These are phyloP conservation scores for Eubasilissa splendida DNA, from an alignment of 2,888 invertebrate species.

Conservation along the genomic window DNA sequence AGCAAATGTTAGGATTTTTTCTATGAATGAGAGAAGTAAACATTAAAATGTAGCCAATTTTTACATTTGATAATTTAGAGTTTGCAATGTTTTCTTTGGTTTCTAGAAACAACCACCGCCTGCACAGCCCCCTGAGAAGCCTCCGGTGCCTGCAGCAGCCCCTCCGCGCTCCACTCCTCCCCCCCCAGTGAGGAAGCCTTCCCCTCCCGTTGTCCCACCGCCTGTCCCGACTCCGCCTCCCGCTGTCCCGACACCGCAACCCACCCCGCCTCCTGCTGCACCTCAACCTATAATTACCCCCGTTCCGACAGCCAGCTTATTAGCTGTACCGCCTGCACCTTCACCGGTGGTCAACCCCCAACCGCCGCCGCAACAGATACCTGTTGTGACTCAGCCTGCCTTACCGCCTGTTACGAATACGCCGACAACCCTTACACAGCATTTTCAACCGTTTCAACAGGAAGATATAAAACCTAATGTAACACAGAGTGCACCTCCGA, in stretches of 20 bases:
- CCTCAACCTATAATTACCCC: slow-evolving; percentile 54
- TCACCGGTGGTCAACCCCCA: slow-evolving; percentile 21
- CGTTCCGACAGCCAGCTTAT: slow-evolving; percentile 53
- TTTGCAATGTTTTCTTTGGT: background rate
- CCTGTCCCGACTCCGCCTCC: slow-evolving; percentile 64
- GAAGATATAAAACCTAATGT: slow-evolving; percentile 43
- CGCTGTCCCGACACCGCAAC: slow-evolving; percentile 65
- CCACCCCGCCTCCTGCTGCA: slow-evolving; percentile 60
- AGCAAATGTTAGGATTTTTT: too few relatives aligned
- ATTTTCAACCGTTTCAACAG: background rate
- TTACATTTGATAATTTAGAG: too few relatives aligned
- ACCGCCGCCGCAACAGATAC: slow-evolving; percentile 1
- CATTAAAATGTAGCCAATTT: too few relatives aligned
- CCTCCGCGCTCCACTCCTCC: slow-evolving; percentile 54
- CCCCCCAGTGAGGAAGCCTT: slow-evolving; percentile 56
- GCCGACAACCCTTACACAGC: background rate
- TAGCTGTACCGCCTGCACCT: slow-evolving; percentile 50
- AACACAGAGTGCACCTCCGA: slow-evolving; percentile 1
- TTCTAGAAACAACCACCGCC: slow-evolving; percentile 52
- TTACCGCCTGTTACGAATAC: background rate
- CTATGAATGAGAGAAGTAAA: too few relatives aligned
- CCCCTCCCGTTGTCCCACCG: slow-evolving; percentile 61
- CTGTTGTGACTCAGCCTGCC: slow-evolving; percentile 17
- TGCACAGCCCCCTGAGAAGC: slow-evolving; percentile 52
- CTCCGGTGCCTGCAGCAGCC: slow-evolving; percentile 60